Percentiles rank a stretch among this genome's conserved stretches.
Conservation (phyloP, 2,797 vertebrate genomes). For the Coccyzus lansbergi region DNA sequence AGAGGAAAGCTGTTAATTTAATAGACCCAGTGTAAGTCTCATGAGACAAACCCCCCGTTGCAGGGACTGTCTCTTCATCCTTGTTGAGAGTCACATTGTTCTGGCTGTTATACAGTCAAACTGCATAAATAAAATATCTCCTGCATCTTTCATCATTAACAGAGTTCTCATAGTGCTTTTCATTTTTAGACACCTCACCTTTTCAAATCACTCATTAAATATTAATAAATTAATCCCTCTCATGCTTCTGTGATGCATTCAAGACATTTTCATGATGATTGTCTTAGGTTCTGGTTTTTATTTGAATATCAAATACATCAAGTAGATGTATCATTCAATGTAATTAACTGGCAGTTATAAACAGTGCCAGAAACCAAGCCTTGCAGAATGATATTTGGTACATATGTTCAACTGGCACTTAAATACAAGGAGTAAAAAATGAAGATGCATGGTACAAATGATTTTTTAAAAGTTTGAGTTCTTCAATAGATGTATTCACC, state of each 20-base stretch:
- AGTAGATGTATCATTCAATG: constrained; percentile 34
- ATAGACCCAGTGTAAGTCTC: neutral
- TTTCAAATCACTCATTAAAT: constrained; percentile 66
- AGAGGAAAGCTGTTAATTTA: neutral
- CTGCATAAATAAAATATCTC: constrained; percentile 56
- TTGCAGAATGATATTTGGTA: constrained; percentile 31
- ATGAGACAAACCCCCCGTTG: neutral
- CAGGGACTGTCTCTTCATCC: neutral
- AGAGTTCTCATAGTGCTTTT: constrained; percentile 21
- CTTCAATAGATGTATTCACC: neutral
- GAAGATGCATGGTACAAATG: neutral
- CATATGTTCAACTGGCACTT: constrained; percentile 19
- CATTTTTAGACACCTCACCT: constrained; percentile 66
- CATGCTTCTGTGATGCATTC: constrained; percentile 29
- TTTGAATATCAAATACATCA: constrained; percentile 61
- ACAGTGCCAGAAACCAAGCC: constrained; percentile 21
- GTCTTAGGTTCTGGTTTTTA: constrained; percentile 31
- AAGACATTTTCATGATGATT: constrained; percentile 57
- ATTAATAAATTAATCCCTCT: constrained; percentile 66
- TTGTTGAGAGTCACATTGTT: neutral
- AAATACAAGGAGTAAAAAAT: neutral
- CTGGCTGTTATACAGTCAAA: constrained; percentile 11
- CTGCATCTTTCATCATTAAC: constrained; percentile 43
- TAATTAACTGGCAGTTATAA: constrained; percentile 54
- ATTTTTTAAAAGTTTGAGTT: neutral